A percentile compares a stretch with the other conserved stretches of the same genome.
Evolutionary conservation across 2,797 vertebrate species (phyloP).

Genomic region (Chelidonichthys spinosus): DNA sequence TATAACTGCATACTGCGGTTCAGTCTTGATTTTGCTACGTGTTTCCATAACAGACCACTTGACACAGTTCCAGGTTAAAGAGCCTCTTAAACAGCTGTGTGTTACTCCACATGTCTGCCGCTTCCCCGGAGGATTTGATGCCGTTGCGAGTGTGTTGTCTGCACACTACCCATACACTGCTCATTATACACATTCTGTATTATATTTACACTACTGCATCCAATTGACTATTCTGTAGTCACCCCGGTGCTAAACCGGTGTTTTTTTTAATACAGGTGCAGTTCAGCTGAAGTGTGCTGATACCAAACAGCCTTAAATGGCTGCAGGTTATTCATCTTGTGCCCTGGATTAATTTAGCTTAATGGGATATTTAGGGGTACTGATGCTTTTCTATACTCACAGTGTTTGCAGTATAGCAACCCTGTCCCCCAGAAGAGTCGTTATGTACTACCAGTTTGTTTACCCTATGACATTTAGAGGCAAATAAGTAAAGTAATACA

Average conservation of each 20-base stretch:
- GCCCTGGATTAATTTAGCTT: slow-evolving; percentile 34
- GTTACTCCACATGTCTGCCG: slow-evolving; percentile 57
- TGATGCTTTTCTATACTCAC: slow-evolving; percentile 17
- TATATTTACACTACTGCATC: slow-evolving; percentile 58
- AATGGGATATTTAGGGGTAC: slow-evolving; percentile 35
- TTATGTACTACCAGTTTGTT: slow-evolving; percentile 3
- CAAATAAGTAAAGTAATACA: background rate
- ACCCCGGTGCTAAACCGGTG: slow-evolving; percentile 6
- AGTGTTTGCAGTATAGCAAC: background rate
- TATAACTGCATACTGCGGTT: background rate
- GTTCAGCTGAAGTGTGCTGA: slow-evolving; percentile 29
- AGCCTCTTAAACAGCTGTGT: slow-evolving; percentile 75
- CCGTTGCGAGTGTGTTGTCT: slow-evolving; percentile 62
- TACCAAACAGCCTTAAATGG: slow-evolving; percentile 32
- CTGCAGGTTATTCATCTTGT: slow-evolving; percentile 16
- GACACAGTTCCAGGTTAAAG: slow-evolving; percentile 78
- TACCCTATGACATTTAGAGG: background rate
- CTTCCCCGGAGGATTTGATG: slow-evolving; percentile 52
- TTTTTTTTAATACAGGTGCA: slow-evolving; percentile 40
- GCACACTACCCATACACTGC: slow-evolving; percentile 46
- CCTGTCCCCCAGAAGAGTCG: background rate
- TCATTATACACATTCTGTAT: slow-evolving; percentile 58
- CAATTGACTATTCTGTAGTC: slow-evolving; percentile 42
- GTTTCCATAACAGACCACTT: slow-evolving; percentile 64
- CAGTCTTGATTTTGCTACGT: slow-evolving; percentile 37